Evolutionary conservation across 2,888 invertebrate species (phyloP).

Genomic region (Rhamphomyia laevipes): DNA sequence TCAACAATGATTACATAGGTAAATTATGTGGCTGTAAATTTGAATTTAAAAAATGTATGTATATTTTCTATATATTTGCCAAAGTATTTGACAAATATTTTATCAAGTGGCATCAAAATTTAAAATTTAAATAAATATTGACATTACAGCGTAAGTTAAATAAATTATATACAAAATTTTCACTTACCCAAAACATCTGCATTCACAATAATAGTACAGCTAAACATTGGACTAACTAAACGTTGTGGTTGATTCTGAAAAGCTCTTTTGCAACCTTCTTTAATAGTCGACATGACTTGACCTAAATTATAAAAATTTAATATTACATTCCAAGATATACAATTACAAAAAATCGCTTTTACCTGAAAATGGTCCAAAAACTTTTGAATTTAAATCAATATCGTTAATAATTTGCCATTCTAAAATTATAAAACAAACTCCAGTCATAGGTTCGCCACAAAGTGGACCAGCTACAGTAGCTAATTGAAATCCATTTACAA

Average conservation of each 20-base stretch:
- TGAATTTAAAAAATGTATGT: too few relatives aligned
- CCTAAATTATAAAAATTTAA: slow-evolving; percentile 40
- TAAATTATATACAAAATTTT: slow-evolving; percentile 3
- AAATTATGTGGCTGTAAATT: too few relatives aligned
- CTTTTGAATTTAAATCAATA: slow-evolving; percentile 31
- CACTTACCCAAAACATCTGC: slow-evolving; percentile 81
- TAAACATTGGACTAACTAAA: slow-evolving; percentile 91
- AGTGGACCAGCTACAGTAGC: slow-evolving; percentile 82
- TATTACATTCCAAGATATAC: not conserved
- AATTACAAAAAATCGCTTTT: not conserved
- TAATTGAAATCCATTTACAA: slow-evolving; percentile 78
- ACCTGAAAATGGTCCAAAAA: slow-evolving; percentile 44
- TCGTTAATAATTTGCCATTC: slow-evolving; percentile 56
- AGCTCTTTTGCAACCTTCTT: slow-evolving; percentile 76
- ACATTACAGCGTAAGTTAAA: too few relatives aligned
- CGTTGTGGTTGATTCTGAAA: slow-evolving; percentile 83
- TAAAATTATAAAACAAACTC: slow-evolving; percentile 82
- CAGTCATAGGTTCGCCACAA: slow-evolving; percentile 95
- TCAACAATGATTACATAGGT: too few relatives aligned
- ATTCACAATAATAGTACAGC: slow-evolving; percentile 67
- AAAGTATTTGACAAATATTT: too few relatives aligned
- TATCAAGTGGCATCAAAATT: too few relatives aligned
- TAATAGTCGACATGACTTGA: slow-evolving; percentile 82
- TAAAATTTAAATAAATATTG: too few relatives aligned
- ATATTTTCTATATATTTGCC: too few relatives aligned